phyloP scores from a whole-genome alignment of 2,888 invertebrate species.

The Phasia obesa region DNA sequence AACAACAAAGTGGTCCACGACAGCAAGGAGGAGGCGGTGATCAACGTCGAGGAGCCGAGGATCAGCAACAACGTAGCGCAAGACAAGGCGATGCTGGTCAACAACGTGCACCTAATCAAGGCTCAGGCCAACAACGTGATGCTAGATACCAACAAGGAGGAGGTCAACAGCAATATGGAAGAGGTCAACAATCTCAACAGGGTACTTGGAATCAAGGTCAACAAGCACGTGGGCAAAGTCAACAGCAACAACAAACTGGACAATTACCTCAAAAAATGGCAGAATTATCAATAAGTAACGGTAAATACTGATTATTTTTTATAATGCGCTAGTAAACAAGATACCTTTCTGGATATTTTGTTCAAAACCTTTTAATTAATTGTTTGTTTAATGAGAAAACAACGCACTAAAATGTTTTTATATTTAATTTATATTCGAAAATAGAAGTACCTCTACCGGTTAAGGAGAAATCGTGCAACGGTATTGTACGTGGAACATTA shows the following conservation, averaged over 20 bases:
- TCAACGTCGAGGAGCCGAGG: neutral
- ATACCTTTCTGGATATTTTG: neutral
- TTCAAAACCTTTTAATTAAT: neutral
- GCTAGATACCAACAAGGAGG: neutral
- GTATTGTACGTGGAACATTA: conserved; percentile 76
- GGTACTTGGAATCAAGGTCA: neutral
- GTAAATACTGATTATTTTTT: conserved; percentile 4
- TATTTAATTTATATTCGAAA: too few species aligned
- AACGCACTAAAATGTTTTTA: neutral
- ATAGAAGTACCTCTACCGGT: conserved; percentile 45
- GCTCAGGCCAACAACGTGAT: conserved; percentile 36
- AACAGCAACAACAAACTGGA: neutral
- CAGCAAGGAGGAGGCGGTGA: conserved; percentile 6
- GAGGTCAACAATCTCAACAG: conserved; percentile 36
- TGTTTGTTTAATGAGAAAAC: neutral
- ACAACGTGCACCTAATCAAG: too few species aligned
- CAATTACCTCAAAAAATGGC: conserved; percentile 10
- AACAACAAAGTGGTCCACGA: conserved; percentile 35
- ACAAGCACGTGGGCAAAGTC: conserved; percentile 38
- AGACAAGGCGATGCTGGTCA: neutral
- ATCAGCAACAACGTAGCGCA: conserved; percentile 41
- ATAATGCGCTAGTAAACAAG: neutral
- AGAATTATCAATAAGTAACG: conserved; percentile 29
- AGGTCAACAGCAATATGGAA: neutral
- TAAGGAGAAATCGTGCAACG: conserved; percentile 50